These are phyloP conservation scores for Eospalax fontanierii DNA, from an alignment of 2,797 vertebrate species.

Conservation along the genomic window DNA sequence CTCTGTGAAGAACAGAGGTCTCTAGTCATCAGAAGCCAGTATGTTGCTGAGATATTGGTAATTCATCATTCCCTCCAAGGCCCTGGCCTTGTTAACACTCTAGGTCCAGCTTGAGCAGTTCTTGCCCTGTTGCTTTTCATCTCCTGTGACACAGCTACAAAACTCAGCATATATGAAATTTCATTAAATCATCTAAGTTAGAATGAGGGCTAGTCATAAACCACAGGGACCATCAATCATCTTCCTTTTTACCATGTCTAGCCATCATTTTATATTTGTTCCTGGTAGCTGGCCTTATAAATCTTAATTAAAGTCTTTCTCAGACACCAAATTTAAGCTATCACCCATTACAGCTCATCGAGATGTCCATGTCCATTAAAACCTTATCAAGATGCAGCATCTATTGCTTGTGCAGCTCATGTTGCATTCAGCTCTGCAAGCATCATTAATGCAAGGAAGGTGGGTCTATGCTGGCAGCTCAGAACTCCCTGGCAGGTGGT, in stretches of 20 bases:
- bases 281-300: constrained; percentile 77
- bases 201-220: constrained; percentile 59
- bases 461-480: background rate
- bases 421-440: constrained; percentile 57
- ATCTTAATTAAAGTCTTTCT: constrained; percentile 84
- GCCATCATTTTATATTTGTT: constrained; percentile 80
- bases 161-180: constrained; percentile 48
- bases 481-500: constrained; percentile 16
- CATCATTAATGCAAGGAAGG: background rate
- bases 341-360: constrained; percentile 61
- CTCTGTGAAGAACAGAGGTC: constrained; percentile 32
- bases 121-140: constrained; percentile 18
- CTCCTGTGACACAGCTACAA: constrained; percentile 62
- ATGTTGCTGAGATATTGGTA: background rate
- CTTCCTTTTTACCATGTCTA: constrained; percentile 70
- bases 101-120: background rate
- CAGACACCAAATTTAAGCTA: constrained; percentile 78
- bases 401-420: constrained; percentile 61
- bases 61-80: background rate
- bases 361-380: constrained; percentile 67
- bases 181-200: constrained; percentile 65
- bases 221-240: constrained; percentile 64
- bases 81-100: constrained; percentile 18
- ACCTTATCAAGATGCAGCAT: constrained; percentile 51
- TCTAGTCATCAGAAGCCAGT: background rate